These are phyloP conservation scores for Enchytraeus crypticus DNA, from an alignment of 2,888 invertebrate genomes.

Conservation along the genomic window DNA sequence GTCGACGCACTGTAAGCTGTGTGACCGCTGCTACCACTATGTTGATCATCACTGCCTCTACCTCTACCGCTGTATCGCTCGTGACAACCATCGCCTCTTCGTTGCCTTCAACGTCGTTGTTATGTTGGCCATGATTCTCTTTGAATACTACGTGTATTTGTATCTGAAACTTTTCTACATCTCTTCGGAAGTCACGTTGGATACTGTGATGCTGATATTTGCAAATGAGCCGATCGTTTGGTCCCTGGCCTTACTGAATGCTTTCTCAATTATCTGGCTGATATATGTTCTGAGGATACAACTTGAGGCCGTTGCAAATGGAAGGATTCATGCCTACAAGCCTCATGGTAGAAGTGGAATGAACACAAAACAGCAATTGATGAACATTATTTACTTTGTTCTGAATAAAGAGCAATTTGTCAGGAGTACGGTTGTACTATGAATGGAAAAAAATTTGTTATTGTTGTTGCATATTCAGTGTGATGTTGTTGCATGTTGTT, in stretches of 20 bases:
- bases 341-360: conserved; percentile 4
- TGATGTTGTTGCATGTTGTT: too few species aligned
- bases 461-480: too few species aligned
- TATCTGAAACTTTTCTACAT: conserved; percentile 13
- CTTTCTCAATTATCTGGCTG: conserved; percentile 36
- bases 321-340: conserved; percentile 35
- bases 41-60: conserved; percentile 48
- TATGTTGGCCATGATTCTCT: conserved; percentile 33
- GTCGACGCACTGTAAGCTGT: conserved; percentile 45
- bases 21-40: conserved; percentile 38
- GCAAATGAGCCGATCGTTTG: conserved; percentile 34
- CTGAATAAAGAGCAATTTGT: conserved; percentile 30
- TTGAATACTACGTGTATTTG: conserved; percentile 24
- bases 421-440: background rate
- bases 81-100: conserved; percentile 41
- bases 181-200: conserved; percentile 10
- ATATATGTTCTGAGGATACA: conserved; percentile 34
- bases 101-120: conserved; percentile 35
- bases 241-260: conserved; percentile 34
- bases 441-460: too few species aligned
- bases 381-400: conserved; percentile 38
- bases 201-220: conserved; percentile 16
- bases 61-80: conserved; percentile 41
- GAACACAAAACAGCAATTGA: conserved; percentile 29
- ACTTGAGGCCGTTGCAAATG: conserved; percentile 33